phyloP scores from a whole-genome alignment of 2,797 vertebrate species.

The Podarcis siculus region DNA sequence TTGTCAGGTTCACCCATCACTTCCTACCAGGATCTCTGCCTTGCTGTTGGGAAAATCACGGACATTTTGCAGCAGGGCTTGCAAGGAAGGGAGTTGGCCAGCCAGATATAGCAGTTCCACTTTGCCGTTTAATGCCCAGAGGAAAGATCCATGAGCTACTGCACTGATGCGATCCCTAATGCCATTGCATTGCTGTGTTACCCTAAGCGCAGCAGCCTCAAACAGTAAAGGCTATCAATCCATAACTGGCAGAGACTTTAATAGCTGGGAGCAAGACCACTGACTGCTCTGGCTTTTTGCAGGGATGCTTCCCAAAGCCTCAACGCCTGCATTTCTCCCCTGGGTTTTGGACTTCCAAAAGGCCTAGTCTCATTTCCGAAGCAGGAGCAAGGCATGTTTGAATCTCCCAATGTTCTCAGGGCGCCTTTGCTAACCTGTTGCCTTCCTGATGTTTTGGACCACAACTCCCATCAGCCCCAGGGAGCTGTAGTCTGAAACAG shows the following conservation, averaged over 20 bases:
- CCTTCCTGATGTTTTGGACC: too few relatives aligned
- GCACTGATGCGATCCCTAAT: neutral
- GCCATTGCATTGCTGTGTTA: fast-evolving
- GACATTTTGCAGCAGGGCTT: neutral
- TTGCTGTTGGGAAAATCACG: neutral
- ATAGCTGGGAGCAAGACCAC: neutral
- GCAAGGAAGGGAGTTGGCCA: neutral
- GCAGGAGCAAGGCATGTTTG: too few relatives aligned
- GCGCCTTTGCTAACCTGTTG: too few relatives aligned
- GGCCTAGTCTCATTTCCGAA: too few relatives aligned
- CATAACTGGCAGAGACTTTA: neutral
- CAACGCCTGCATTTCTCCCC: neutral
- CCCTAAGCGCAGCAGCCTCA: neutral
- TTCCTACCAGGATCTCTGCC: neutral
- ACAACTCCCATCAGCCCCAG: too few relatives aligned
- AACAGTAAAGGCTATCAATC: neutral
- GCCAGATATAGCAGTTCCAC: neutral
- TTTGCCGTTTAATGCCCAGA: neutral
- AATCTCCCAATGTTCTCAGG: neutral
- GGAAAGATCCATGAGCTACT: neutral
- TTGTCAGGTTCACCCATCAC: neutral
- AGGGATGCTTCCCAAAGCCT: neutral
- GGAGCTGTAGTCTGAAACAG: neutral
- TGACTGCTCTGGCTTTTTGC: neutral
- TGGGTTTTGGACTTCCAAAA: too few relatives aligned